Percentiles rank a stretch among this genome's conserved stretches.
phyloP scores from a whole-genome alignment of 2,797 vertebrate species.

The Neosalanx taihuensis region DNA sequence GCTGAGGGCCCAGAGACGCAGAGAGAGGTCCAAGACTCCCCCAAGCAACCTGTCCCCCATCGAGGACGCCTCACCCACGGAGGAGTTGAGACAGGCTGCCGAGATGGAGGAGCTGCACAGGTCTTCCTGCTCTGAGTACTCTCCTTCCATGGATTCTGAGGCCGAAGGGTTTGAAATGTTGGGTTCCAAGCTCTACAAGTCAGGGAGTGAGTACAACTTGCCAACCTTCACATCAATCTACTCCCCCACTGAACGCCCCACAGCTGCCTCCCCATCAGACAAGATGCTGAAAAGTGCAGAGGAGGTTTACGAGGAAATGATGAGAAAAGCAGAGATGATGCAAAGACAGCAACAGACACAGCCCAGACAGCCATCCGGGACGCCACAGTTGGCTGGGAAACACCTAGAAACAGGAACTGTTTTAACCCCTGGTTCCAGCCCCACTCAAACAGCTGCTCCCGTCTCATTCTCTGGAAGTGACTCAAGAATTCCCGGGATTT shows the following conservation, averaged over 20 bases:
- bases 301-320: conserved; percentile 99
- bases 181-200: conserved; percentile 90
- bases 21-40: conserved; percentile 96
- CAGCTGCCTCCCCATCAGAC: conserved; percentile 71
- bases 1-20: conserved; percentile 91
- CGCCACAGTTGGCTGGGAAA: conserved; percentile 65
- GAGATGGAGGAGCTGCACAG: conserved; percentile 99
- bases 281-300: conserved; percentile 97
- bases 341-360: conserved; percentile 80
- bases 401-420: conserved; percentile 85
- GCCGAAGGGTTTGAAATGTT: conserved; percentile 91
- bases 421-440: conserved; percentile 94
- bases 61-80: conserved; percentile 97
- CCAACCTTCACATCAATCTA: conserved; percentile 97
- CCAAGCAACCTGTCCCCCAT: conserved; percentile 99
- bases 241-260: conserved; percentile 88
- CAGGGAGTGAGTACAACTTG: conserved; percentile 96
- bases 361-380: conserved; percentile 47
- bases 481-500: conserved; percentile 82
- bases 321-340: conserved; percentile 96
- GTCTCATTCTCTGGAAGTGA: conserved; percentile 82
- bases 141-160: conserved; percentile 95
- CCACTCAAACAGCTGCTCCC: conserved; percentile 89
- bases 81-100: conserved; percentile 94
- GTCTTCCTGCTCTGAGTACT: conserved; percentile 98